phyloP scores from a whole-genome alignment of 2,113 vertebrate species.

The Chinchilla lanigera region DNA sequence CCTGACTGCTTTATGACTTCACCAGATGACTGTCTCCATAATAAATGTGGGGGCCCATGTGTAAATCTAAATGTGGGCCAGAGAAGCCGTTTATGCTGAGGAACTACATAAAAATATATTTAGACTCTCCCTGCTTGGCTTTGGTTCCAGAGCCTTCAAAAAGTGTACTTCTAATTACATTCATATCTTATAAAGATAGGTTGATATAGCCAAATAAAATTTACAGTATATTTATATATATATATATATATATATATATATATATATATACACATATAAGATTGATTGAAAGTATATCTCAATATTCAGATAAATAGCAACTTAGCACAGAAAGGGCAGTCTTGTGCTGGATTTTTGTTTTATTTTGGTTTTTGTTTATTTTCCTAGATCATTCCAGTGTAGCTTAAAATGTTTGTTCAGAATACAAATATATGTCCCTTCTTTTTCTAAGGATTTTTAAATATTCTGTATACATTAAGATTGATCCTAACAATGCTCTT shows the following conservation, averaged over 20 bases:
- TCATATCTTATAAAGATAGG: conserved; percentile 7
- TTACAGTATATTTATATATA: conserved; percentile 47
- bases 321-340: conserved; percentile 60
- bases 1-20: neutral
- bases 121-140: neutral
- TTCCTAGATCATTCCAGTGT: neutral
- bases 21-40: neutral
- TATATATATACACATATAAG: neutral
- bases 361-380: neutral
- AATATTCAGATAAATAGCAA: conserved; percentile 64
- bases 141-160: neutral
- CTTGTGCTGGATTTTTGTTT: neutral
- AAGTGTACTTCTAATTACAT: neutral
- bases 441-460: conserved; percentile 40
- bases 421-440: neutral
- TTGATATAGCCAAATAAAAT: conserved; percentile 60
- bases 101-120: neutral
- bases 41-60: neutral
- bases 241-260: conserved; percentile 23
- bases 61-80: neutral
- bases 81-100: neutral
- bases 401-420: conserved; percentile 33
- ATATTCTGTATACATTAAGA: neutral
- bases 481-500: neutral
- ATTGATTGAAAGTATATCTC: conserved; percentile 55